phyloP scores from a whole-genome alignment of 2,888 invertebrate species.

The Aphrophora alni region DNA sequence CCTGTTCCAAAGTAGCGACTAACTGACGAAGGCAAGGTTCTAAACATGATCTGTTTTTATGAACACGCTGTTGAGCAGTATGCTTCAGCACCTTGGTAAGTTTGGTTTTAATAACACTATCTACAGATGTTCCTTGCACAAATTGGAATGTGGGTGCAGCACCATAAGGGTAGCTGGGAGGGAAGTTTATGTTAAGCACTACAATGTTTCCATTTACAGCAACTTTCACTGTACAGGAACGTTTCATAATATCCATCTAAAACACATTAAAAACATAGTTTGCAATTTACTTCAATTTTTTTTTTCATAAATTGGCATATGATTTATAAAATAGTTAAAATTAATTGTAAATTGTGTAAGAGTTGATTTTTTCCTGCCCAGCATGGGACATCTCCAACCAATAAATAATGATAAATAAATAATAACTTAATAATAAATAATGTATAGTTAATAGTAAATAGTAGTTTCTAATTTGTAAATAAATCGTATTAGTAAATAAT shows the following conservation, averaged over 20 bases:
- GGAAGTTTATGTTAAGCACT: constrained; percentile 71
- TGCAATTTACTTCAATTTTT: not conserved
- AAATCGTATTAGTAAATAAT: no score
- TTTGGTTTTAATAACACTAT: constrained; percentile 73
- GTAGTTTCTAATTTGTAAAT: no score
- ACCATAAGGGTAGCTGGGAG: constrained; percentile 74
- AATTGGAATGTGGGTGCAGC: constrained; percentile 72
- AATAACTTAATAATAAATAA: no score
- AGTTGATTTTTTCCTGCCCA: no score
- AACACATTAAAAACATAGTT: constrained; percentile 6
- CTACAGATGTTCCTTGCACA: constrained; percentile 70
- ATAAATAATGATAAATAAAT: no score
- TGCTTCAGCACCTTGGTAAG: constrained; percentile 80
- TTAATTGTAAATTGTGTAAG: no score
- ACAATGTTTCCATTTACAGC: constrained; percentile 62
- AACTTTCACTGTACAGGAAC: constrained; percentile 66
- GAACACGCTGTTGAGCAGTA: constrained; percentile 81
- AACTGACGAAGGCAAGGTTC: constrained; percentile 83
- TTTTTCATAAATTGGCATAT: no score
- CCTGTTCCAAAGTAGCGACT: constrained; percentile 67
- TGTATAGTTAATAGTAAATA: no score
- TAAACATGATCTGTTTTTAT: constrained; percentile 84
- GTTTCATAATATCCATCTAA: constrained; percentile 63
- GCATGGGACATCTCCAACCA: no score
- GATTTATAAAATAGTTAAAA: no score